Base-by-base conservation (phyloP, 2,797 vertebrate genomes). In the Hylomyscus alleni region DNA sequence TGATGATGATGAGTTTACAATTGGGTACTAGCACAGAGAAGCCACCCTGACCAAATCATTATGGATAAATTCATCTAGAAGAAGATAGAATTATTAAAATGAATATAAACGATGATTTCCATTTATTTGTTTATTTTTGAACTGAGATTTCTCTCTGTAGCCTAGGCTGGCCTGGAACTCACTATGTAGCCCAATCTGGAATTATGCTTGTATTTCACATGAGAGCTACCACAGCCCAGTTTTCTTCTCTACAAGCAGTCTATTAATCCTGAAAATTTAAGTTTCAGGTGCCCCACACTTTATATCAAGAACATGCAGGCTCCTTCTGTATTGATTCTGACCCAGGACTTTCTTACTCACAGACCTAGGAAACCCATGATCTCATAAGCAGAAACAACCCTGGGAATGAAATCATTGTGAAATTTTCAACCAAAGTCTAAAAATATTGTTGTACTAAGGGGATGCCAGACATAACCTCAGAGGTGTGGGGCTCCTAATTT, bases 401-500 rank as follows among this genome's bases (percentile, higher is more conserved):
- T 65, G 72, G 56, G 7, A 94, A 52, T 86, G 69, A 85, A 92
- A 90, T 69, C 54, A 82, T 56, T 85, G 47, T 24, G 84, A 76
- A 94, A 69, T 4, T 86, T 86, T 50, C 8, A 52, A 78, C 67
- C 40, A 24, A 77, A 82, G 67, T 54, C 54, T 73, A 94, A 89
- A 82, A 22, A 58, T 90, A 50, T 67, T 92, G 47, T 95, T 77
- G 47, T 92, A 50, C 22, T 90, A 65, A 93, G 67, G 40, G 4
- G 2, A 86, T 62, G 40, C 17, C 24, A 91, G 75, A 62, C 17
- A 24, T 50, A 87, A 77, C 76, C 83, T 90, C 83, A 78, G 87
- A 86, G 87, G 22, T 17, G 6, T 73, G 22, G 17, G 37, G 34
- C 11, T 91, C 19, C 19, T 82, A 54, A 80, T 67, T 78, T 78